Evolutionary conservation across 2,888 invertebrate genomes (phyloP), one percentile per base, ranked within the genome.

Genomic region (Pyrocoelia pectoralis): DNA sequence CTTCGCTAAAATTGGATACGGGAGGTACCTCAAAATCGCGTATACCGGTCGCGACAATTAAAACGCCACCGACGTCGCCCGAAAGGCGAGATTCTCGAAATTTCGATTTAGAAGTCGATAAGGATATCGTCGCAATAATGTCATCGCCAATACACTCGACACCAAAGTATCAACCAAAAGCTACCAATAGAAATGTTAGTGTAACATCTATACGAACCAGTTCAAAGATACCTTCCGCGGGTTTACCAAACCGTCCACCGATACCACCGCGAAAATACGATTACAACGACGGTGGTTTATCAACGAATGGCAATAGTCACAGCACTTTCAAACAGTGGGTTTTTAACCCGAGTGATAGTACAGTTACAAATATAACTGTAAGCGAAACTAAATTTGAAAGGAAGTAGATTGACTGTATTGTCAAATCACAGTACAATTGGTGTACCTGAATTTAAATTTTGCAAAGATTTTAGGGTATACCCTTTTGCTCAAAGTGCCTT

Each of bases 201-300:
- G 85, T 88, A 0, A 88, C 88, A n/a, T 87, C 88, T 0, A 88
- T 88, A 49, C 84, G 87, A 67, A 85, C 82, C 71, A 87, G 85
- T 72, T 88, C 88, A 10, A 83, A 80, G 67, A 79, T 81, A 65
- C 82, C 82, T 3, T 81, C 82, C 0, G n/a, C n/a, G n/a, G 81
- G 81, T 10, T 63, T 80, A 59, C 79, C 79, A 8, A 78, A 75
- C 14, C 71, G 74, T 29, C 73, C 77, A 6, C 72, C 73, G 38
- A 74, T 84, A 53, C 84, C 85, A 0, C 84, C 85, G 0, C 76
- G 83, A 62, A 81, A 83, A 65, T 78, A 79, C 3, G 83, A 82
- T 29, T 73, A 81, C 80, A n/a, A 70, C 71, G 71, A 69, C 43
- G 70, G 73, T n/a, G n/a, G n/a, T 60, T 70, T 72, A 18, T 74